Conservation (phyloP, 1,140 invertebrate species). For the Drosophila triauraria region DNA sequence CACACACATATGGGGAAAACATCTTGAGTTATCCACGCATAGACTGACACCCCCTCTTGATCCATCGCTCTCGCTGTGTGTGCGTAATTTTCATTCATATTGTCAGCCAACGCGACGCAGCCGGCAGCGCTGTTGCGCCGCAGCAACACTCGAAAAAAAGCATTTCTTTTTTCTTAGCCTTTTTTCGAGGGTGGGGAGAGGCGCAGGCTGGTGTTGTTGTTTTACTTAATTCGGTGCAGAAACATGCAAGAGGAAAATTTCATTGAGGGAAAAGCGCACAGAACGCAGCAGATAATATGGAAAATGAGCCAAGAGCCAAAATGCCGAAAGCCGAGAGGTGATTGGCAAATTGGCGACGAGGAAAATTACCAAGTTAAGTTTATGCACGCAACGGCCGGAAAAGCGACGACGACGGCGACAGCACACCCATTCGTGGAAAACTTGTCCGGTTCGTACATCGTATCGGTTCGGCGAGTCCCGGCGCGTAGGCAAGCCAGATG, state of each 20-base stretch:
- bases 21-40: conserved; percentile 68
- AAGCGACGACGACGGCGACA: conserved; percentile 41
- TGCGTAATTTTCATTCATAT: conserved; percentile 80
- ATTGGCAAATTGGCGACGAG: conserved; percentile 58
- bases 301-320: conserved; percentile 23
- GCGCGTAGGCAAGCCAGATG: conserved; percentile 57
- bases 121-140: conserved; percentile 17
- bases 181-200: background rate
- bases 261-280: conserved; percentile 57
- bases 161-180: background rate
- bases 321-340: conserved; percentile 28
- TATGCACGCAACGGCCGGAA: conserved; percentile 61
- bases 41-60: conserved; percentile 24
- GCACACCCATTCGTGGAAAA: conserved; percentile 72
- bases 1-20: conserved; percentile 32
- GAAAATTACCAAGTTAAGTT: conserved; percentile 63
- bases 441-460: conserved; percentile 47
- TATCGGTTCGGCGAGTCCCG: conserved; percentile 45
- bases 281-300: conserved; percentile 23
- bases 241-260: conserved; percentile 62
- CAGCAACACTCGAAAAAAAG: conserved; percentile 20
- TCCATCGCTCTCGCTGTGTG: conserved; percentile 55
- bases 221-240: conserved; percentile 25
- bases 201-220: background rate
- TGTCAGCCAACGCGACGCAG: conserved; percentile 69